phyloP scores from a whole-genome alignment of 2,888 invertebrate species.

The Galeopsomyia nigrocyanea region DNA sequence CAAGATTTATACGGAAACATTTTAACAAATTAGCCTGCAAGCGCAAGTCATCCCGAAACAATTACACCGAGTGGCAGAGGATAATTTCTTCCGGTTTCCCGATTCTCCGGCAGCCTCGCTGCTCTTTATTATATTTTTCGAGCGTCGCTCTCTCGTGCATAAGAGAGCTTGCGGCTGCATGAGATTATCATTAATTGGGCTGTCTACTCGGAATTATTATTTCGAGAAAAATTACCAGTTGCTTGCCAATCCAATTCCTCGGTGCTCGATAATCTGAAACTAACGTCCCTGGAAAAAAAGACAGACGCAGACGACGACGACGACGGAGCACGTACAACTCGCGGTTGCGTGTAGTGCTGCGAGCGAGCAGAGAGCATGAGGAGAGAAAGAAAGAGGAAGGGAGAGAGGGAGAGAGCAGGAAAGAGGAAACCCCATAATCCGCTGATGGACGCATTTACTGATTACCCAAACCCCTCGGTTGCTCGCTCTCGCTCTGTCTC shows the following conservation, averaged over 20 bases:
- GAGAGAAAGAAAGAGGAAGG: conserved; percentile 4
- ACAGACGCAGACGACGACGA: no score
- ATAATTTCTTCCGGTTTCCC: conserved; percentile 50
- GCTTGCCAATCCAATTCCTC: no score
- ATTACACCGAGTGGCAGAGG: conserved; percentile 32
- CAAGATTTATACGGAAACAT: no score
- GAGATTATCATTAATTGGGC: no score
- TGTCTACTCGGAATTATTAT: no score
- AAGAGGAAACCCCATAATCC: conserved; percentile 55
- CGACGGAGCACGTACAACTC: no score
- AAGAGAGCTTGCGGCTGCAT: background rate
- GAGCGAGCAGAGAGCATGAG: background rate
- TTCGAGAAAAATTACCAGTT: no score
- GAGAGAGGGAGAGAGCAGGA: background rate
- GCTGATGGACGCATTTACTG: conserved; percentile 66
- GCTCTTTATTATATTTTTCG: conserved; percentile 32
- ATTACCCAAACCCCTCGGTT: conserved; percentile 60
- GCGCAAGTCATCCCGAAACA: conserved; percentile 16
- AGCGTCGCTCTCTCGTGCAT: background rate
- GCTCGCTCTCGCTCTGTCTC: conserved; percentile 23
- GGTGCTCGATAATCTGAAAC: no score
- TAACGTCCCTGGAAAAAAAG: no score
- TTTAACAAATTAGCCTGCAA: no score
- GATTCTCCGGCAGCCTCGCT: conserved; percentile 5
- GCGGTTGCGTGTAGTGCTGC: background rate